phyloP scores from a whole-genome alignment of 2,113 vertebrate species.

The Cheirogaleus medius region DNA sequence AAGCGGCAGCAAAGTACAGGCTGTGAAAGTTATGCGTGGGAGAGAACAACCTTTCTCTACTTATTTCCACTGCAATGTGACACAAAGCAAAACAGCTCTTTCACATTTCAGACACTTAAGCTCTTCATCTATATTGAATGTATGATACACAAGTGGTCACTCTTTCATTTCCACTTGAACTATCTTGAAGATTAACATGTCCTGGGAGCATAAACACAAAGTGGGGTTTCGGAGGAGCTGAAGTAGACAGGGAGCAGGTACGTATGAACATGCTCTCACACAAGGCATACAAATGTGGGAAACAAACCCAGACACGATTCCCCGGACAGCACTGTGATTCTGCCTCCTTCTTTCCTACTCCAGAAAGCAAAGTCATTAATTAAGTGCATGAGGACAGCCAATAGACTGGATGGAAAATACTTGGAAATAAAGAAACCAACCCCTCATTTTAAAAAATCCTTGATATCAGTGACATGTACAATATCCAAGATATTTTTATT shows the following conservation, averaged over 20 bases:
- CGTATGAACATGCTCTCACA: too few relatives aligned
- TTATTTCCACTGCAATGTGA: not conserved
- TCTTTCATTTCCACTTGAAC: not conserved
- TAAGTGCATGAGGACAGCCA: not conserved
- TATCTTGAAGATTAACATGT: not conserved
- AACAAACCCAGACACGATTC: not conserved
- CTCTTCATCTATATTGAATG: not conserved
- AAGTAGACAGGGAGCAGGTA: not conserved
- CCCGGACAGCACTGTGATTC: not conserved
- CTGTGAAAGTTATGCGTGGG: not conserved
- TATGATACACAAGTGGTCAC: not conserved
- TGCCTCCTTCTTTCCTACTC: not conserved
- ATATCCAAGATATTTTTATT: not conserved
- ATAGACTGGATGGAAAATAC: not conserved
- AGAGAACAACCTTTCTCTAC: not conserved
- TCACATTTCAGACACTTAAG: not conserved
- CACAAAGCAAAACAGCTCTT: not conserved
- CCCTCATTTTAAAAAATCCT: not conserved
- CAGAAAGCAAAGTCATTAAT: not conserved
- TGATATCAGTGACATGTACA: not conserved
- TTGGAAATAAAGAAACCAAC: not conserved
- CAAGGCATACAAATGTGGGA: not conserved
- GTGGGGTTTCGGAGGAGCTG: not conserved
- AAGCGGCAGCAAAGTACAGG: not conserved
- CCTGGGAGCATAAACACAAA: not conserved